Evolutionary conservation across 2,888 invertebrate genomes (phyloP), one percentile per base, ranked within the genome.

Genomic region (Thereva nobilitata): DNA sequence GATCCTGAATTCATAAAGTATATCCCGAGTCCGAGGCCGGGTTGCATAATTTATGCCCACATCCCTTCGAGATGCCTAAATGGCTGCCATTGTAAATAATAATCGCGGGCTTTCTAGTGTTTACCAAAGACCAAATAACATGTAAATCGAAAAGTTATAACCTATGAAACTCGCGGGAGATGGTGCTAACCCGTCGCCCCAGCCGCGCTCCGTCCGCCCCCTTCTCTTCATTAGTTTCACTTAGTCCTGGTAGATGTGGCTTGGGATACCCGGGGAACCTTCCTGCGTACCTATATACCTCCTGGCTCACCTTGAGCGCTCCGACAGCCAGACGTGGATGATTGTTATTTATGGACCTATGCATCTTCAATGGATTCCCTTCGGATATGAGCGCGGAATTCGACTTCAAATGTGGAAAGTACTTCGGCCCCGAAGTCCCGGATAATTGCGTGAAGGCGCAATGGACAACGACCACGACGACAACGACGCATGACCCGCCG

Each of bases 61-160:
- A 66, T 66, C 49, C 23, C 66, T 52, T 66, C 40, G 56, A 37
- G 57, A 50, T 66, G 37, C 66, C 49, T 66, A 66, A 66, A 66
- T 66, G 66, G 50, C 52, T 52, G 57, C 57, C 59, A 66, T 66
- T 66, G 59, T 66, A 66, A 57, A 66, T 57, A 66, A 52, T 57
- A 66, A 65, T 65, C 55, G 65, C 65, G 55, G 65, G 55, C 65
- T 59, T 66, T 66, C 66, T 66, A 66, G 66, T 66, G 66, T 66
- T 66, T 66, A 66, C 66, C 57, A 66, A 66, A 66, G 66, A 52
- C 66, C 66, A 59, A 66, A 66, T 66, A 59, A 59, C 66, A 66
- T 57, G 66, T 66, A 66, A 66, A 66, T 66, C 66, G 66, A 66
- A 57, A 66, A 66, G 66, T 59, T 66, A 66, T 66, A 66, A 59